A percentile compares a stretch with the other conserved stretches of the same genome.
These are phyloP conservation scores for Pygoscelis adeliae DNA, from an alignment of 2,113 vertebrate genomes.

Conservation along the genomic window DNA sequence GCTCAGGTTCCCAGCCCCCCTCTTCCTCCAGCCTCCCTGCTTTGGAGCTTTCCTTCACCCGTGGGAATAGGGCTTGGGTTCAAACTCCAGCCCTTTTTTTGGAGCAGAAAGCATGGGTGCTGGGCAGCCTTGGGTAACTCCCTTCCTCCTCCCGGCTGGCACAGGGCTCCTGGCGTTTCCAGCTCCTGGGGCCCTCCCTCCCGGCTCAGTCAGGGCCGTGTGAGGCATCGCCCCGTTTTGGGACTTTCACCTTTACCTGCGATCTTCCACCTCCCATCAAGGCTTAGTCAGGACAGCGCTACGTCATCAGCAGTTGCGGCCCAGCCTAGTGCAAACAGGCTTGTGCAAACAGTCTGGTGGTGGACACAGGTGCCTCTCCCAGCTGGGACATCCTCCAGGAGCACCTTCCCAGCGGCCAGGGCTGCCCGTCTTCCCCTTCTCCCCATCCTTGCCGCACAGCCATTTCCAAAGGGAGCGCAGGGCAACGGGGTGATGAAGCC, in stretches of 20 bases:
- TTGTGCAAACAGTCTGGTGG: not conserved
- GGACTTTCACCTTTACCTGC: not conserved
- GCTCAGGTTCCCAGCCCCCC: not conserved
- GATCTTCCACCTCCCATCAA: not conserved
- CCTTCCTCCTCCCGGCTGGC: not conserved
- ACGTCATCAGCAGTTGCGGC: not conserved
- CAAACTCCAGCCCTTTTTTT: not conserved
- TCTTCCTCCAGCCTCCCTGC: not conserved
- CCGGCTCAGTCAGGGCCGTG: not conserved
- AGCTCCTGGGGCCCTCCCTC: not conserved
- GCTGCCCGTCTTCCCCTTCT: not conserved
- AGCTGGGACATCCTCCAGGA: accelerated
- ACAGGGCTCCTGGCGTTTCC: not conserved
- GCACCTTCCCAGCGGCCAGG: accelerated
- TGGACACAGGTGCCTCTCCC: not conserved
- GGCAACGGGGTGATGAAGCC: accelerated
- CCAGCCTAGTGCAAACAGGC: slow-evolving; percentile 31
- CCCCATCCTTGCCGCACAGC: accelerated
- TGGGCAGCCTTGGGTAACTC: not conserved
- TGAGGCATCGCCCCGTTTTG: not conserved
- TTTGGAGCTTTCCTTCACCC: not conserved
- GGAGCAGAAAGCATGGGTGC: not conserved
- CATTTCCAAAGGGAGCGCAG: accelerated
- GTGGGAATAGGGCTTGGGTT: not conserved
- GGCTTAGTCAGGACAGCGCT: not conserved